phyloP scores from a whole-genome alignment of 2,797 vertebrate species.

The Merluccius polli region DNA sequence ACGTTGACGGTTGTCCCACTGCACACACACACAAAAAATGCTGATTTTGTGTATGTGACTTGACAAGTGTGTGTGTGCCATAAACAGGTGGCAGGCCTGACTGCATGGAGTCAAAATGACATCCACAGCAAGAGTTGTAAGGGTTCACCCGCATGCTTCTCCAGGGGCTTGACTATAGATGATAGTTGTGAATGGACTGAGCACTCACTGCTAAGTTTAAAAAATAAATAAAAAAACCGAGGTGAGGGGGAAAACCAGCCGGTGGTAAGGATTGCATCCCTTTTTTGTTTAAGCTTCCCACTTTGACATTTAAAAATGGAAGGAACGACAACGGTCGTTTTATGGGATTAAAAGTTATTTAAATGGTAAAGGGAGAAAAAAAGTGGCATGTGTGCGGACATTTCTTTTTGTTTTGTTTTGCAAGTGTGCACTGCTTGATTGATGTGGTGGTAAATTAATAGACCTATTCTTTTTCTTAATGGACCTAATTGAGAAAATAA shows the following conservation, averaged over 20 bases:
- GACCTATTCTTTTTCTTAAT: no score
- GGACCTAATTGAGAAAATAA: no score
- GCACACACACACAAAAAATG: constrained; percentile 7
- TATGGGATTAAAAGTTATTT: background rate
- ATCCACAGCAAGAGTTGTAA: constrained; percentile 69
- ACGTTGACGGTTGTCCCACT: background rate
- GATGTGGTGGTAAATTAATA: no score
- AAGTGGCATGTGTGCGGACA: background rate
- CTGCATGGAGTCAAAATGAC: constrained; percentile 74
- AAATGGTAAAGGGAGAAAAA: background rate
- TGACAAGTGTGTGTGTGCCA: constrained; percentile 57
- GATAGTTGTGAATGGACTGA: constrained; percentile 54
- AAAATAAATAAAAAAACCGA: no score
- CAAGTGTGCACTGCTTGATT: background rate
- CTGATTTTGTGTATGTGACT: constrained; percentile 29
- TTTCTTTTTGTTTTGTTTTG: background rate
- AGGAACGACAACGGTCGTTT: background rate
- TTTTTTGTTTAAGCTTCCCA: background rate
- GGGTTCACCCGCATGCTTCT: constrained; percentile 71
- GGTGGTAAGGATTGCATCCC: background rate
- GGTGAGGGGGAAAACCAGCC: background rate
- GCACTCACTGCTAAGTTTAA: constrained; percentile 18
- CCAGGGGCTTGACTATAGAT: constrained; percentile 72
- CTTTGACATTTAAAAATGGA: background rate
- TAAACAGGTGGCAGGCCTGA: constrained; percentile 76